Conservation (phyloP, 2,797 vertebrate species). For the Helicolenus hilgendorfi region DNA sequence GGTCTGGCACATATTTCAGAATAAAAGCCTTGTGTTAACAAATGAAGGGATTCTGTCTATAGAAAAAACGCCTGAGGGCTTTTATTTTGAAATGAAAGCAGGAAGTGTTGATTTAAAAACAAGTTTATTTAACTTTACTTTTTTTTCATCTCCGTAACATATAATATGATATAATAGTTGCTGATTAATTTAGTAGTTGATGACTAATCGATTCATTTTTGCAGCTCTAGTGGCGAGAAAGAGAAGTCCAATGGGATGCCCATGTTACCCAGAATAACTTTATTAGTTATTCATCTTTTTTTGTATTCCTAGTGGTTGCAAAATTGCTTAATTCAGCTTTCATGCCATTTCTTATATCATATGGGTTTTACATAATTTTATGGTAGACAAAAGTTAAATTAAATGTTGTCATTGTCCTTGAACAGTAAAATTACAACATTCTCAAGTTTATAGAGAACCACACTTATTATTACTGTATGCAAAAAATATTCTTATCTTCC, state of each 20-base stretch:
- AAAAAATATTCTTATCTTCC: conserved; percentile 44
- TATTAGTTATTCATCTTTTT: neutral
- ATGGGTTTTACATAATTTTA: neutral
- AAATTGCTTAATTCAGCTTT: neutral
- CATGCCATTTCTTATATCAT: neutral
- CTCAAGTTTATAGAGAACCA: neutral
- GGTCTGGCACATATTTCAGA: no score
- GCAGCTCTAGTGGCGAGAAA: neutral
- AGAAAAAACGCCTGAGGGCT: no score
- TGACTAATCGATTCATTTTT: no score
- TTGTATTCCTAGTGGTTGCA: neutral
- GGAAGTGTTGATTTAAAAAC: no score
- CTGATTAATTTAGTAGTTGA: no score
- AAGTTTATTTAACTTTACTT: no score
- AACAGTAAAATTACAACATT: neutral
- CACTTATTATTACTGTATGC: neutral
- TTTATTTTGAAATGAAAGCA: no score
- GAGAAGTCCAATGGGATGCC: neutral
- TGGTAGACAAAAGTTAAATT: neutral
- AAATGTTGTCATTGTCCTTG: neutral
- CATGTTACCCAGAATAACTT: neutral
- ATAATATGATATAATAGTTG: no score
- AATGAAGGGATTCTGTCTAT: no score
- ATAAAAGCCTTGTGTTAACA: no score
- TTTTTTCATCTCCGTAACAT: no score